Evolutionary conservation across 2,888 invertebrate genomes (phyloP), one percentile per base, ranked within the genome.

Genomic region (Alsophila aescularia): DNA sequence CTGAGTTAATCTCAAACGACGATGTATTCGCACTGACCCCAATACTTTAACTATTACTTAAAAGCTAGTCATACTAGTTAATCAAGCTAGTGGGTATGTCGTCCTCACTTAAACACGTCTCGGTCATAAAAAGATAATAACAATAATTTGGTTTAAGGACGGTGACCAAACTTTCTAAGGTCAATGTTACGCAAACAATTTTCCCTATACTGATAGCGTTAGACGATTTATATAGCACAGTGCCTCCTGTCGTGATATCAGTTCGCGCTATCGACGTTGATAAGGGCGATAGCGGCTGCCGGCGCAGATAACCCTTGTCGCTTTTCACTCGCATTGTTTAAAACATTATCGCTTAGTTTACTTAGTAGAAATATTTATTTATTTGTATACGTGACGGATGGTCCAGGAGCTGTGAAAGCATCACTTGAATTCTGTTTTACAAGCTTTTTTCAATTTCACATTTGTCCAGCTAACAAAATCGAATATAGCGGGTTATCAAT

Each of bases 281-380:
- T 88, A 88, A 83, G 68, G 56, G 62, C 69, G 87, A 89, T 86
- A 87, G 66, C 78, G 75, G 81, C 85, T 81, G 85, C 83, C 85
- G 79, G 77, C 81, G 81, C 77, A 68, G 85, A 87, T 85, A 85
- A 77, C 77, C 72, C 73, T 69, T 75, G 74, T 75, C 83, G 76
- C 73, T 81, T 83, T 87, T 70, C 74, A 76, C 73, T 73, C 69
- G 56, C 43, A 53, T 41, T 62, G 57, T 73, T 70, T 67, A 64
- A 72, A 72, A 67, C 60, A 58, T 63, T 64, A 59, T 58, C 65
- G 54, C 21, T 53, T 37, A 36, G 12, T 39, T 14, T 44, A 8
- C 29, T 29, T 24, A 42, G 51, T 56, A 42, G 39, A 58, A 60
- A 50, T 52, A 36, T 47, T 45, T 57, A 52, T 52, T 48, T 57